A percentile compares a stretch with the other conserved stretches of the same genome.
Evolutionary conservation across 2,113 vertebrate species (phyloP).

Genomic region (Dromas ardeola): DNA sequence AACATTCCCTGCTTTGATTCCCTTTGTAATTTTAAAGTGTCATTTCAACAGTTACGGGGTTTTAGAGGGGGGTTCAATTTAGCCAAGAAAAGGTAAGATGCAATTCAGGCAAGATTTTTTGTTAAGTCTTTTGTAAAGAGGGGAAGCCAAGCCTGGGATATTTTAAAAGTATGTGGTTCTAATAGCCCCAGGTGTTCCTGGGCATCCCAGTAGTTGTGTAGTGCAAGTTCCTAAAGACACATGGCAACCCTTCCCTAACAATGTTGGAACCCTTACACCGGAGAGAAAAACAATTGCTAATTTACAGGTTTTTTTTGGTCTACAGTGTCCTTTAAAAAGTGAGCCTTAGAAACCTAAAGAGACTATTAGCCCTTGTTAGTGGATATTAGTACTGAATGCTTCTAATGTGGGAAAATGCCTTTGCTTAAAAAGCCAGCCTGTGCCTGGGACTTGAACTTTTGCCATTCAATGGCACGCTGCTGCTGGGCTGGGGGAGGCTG

Average conservation of each 20-base stretch:
- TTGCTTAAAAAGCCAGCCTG: neutral
- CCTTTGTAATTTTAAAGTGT: neutral
- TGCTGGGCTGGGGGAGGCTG: neutral
- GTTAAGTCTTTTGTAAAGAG: neutral
- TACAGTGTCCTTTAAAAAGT: neutral
- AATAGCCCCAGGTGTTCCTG: neutral
- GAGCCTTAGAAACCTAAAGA: neutral
- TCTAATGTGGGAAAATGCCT: neutral
- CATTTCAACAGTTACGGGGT: neutral
- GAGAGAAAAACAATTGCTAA: neutral
- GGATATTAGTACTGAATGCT: neutral
- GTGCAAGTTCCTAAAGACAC: neutral
- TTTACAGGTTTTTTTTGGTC: rapidly evolving
- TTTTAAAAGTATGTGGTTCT: neutral
- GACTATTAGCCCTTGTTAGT: neutral
- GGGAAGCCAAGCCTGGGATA: neutral
- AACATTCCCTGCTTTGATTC: neutral
- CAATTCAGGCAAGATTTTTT: neutral
- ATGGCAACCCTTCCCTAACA: neutral
- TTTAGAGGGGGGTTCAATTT: neutral
- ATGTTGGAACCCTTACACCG: neutral
- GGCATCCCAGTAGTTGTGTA: neutral
- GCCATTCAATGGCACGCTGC: rapidly evolving
- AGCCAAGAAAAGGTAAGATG: neutral
- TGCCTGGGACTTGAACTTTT: neutral